phyloP scores from a whole-genome alignment of 2,797 vertebrate genomes.

The Alcedo atthis region DNA sequence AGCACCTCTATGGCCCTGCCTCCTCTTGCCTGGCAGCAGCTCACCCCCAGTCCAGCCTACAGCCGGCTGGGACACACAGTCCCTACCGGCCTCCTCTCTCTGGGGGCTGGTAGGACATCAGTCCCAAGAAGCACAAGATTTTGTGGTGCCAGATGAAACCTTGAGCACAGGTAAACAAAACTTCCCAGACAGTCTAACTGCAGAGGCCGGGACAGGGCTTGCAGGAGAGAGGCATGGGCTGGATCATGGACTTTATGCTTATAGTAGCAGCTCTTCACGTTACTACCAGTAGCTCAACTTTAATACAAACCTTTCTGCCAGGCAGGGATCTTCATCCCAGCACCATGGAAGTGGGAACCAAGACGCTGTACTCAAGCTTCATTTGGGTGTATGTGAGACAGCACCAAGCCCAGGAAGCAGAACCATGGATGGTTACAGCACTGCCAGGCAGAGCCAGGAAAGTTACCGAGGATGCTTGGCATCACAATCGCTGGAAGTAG shows the following conservation, averaged over 20 bases:
- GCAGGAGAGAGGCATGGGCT: accelerated
- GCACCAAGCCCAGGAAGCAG: neutral
- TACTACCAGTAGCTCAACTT: neutral
- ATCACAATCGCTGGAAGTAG: accelerated
- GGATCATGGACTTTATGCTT: neutral
- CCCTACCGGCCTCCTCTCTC: neutral
- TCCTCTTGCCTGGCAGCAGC: neutral
- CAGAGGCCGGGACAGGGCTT: neutral
- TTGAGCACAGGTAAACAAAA: neutral
- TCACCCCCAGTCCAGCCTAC: neutral
- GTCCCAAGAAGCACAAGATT: neutral
- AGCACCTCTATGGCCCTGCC: neutral
- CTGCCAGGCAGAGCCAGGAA: neutral
- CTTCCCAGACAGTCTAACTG: neutral
- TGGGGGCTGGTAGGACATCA: neutral
- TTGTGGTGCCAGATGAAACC: neutral
- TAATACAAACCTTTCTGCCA: neutral
- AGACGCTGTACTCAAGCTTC: neutral
- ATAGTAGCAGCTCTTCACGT: neutral
- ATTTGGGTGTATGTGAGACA: neutral
- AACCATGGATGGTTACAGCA: too few species aligned
- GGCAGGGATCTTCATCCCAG: neutral
- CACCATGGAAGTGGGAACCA: neutral
- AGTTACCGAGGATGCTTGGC: neutral
- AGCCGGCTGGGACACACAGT: accelerated